Evolutionary conservation across 2,797 vertebrate genomes (phyloP), one percentile per base, ranked within the genome.

Genomic region (Ceryle rudis): DNA sequence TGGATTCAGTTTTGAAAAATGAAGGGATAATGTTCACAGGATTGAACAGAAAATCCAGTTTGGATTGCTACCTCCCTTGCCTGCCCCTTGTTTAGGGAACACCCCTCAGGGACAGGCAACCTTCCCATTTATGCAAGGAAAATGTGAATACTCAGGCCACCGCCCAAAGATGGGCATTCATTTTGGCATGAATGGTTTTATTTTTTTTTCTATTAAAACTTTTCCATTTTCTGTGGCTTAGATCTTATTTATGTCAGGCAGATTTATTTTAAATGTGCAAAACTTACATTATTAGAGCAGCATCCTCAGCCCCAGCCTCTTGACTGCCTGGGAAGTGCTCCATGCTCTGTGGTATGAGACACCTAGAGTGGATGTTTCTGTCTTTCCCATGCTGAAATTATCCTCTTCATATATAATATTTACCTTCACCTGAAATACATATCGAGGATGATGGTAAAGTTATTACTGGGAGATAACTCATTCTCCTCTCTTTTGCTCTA

Each of bases 121-220:
- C 12, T 93, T 80, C 52, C 16, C 44, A 44, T 83, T 88, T 83
- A 64, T 49, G n/a, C 35, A 60, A 66, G 83, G 80, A 71, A 71
- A 86, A 60, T n/a, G 19, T 51, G 57, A 83, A 55, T 70, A 39
- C 14, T 64, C 14, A 0, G 52, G 47, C 52, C 20, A 55, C 25
- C 3, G 0, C 31, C 15, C 44, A 37, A 81, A 90, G 57, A 42
- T 0, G 0, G 8, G 23, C 19, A 3, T 73, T 85, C 23, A 14
- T 71, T 93, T 95, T 67, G 28, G 37, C 47, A 37, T 44, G 2
- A 61, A 70, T 26, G 22, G 10, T 64, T 83, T 81, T 20, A 61
- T 4, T 10, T 61, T 77, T 74, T 81, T 51, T 8, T 39, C 10
- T 79, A 1, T 46, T 81, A 28, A 84, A 93, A 15, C 28, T 8